Base-by-base conservation (phyloP, 2,888 invertebrate genomes). In the Acrobasis repandana region DNA sequence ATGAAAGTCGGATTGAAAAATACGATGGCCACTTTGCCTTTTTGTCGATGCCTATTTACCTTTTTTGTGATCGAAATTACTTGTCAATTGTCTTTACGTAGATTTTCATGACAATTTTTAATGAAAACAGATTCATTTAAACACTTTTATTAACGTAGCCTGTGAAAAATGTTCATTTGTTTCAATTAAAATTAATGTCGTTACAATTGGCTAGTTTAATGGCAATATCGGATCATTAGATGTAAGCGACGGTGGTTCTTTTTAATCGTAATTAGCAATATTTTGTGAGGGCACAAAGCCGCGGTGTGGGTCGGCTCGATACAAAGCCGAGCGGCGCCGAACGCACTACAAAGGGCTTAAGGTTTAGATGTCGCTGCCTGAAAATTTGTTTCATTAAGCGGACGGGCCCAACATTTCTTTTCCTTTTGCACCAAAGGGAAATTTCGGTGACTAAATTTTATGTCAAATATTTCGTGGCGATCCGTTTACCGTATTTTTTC, bases 301-400 rank as follows among this genome's bases (percentile, higher is more conserved):
- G 74, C 74, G 76, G 83, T 81, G 79, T 6, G 28, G 28, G 28
- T 28, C 28, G 78, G 69, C 56, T 54, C 60, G 50, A 54, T 56
- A 50, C 88, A 86, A 88, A 86, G 83, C 83, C 75, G 64, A 54
- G 38, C 54, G 36, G 67, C 73, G 72, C 67, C 71, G 68, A 64
- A 76, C 82, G 75, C 83, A 85, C 86, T 85, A 90, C 90, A 90
- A 90, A 90, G 88, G 85, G 82, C 85, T 86, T 83, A 86, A 85
- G 85, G 85, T 84, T 88, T 88, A 87, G 87, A 88, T 83, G 88
- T 86, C 83, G 80, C 86, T 80, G 80, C 84, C 84, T 80, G 83
- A 85, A 89, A 90, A 88, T 91, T 89, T 87, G 90, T 89, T 89
- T 89, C 90, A 90, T 89, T 90, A 86, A 86, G 78, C 85, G 81